Base-by-base conservation (phyloP, 2,888 invertebrate genomes). In the Alviniconcha strummeri region DNA sequence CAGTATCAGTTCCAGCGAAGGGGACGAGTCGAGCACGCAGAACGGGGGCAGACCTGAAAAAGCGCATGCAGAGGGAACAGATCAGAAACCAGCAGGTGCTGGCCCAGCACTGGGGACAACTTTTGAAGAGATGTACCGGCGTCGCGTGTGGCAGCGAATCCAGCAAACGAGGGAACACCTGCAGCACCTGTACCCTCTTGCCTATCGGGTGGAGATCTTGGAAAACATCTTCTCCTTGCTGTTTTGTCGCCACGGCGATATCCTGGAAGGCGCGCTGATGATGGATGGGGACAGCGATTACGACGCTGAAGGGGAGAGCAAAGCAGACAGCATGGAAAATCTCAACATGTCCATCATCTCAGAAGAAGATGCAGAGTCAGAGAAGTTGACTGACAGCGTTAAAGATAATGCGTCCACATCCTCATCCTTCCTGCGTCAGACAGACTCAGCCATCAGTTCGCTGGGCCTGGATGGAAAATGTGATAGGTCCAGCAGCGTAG, bases 141-240 rank as follows among this genome's bases (percentile, higher is more conserved):
- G 87, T 67, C 87, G 87, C 80, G 91, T 92, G 55, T 89, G 88
- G n/a, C 86, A 87, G 60, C 90, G 88, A 85, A 83, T 92, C 15
- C 85, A 82, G 56, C 85, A 86, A 82, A 86, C 88, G 4, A 87
- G 88, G 83, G 84, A 87, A 15, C 90, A 89, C 60, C 85, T 92
- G 11, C 82, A 89, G 8, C 87, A 88, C 74, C 84, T 92, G 55
- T 91, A 91, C 82, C 93, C 93, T 55, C 87, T 93, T 81, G 89
- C 90, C 11, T 91, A 90, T 80, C 86, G 93, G 55, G 88, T 95
- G 1, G 96, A 96, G 94, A 94, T 96, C 0, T 94, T 97, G 83
- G 96, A 96, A 92, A 96, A 96, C 92, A 95, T 97, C 87, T 97
- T 96, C 92, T 95, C 96, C 0, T 95, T 96, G 88, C 94, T 97